Evolutionary conservation across 2,888 invertebrate species (phyloP), one percentile per base, ranked within the genome.

Genomic region (Brachyopa scutellaris): DNA sequence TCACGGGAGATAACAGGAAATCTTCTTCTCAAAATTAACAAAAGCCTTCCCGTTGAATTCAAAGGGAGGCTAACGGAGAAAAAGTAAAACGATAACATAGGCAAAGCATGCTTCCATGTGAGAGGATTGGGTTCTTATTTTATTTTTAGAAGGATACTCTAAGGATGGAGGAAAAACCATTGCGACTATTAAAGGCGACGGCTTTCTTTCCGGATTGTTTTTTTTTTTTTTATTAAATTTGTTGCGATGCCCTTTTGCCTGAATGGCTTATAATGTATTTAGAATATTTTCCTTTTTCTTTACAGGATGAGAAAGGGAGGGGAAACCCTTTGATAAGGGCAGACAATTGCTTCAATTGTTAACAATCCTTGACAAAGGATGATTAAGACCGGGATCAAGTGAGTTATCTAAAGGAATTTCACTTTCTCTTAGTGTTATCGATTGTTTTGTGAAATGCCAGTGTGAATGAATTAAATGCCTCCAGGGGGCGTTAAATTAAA

Each of bases 261-360:
- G 47, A 77, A 77, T 62, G 45, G 61, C 61, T 55, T 62, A 77
- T 55, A 70, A 62, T 55, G 69, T 38, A 62, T 38, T 69, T 47
- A 70, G 55, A 70, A 55, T 70, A 45, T 40, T 62, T 33, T 23
- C 40, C 31, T 61, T 13, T 11, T 45, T 29, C 17, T 49, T 26
- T 8, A 7, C 11, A 40, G 40, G 9, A 4, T 15, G 13, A 21
- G 26, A 45, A 59, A 42, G 11, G 21, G 29, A 3, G 13, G 26
- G 3, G 26, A 21, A 33, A 21, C 15, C 26, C 33, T 36, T 61
- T 53, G 51, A 53, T 36, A 61, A 69, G 51, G 36, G 8, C 33
- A 76, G 51, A 59, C 67, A 69, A 69, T 69, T 61, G 67, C 31
- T 59, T 67, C 15, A 59, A 67, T 67, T 76, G 51, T 45, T 59